These are phyloP conservation scores for Coregonus clupeaformis DNA, from an alignment of 2,113 vertebrate species.

Conservation along the genomic window DNA sequence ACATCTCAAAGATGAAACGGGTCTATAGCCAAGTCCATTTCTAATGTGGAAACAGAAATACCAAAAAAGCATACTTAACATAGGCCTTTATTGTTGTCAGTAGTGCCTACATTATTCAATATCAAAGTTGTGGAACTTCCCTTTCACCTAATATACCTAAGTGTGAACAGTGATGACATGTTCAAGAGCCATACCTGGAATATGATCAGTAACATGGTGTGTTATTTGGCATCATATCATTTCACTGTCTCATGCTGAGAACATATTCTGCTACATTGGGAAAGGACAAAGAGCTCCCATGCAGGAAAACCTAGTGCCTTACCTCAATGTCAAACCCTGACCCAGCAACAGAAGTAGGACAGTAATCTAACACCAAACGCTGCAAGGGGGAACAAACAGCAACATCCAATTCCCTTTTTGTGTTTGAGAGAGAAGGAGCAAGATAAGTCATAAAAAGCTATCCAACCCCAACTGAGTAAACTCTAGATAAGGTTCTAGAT, in stretches of 20 bases:
- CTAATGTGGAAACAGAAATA: no score
- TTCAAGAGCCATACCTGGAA: no score
- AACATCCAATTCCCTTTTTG: slow-evolving; percentile 33
- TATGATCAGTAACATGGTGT: no score
- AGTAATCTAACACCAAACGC: slow-evolving; percentile 60
- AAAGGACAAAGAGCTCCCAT: slow-evolving; percentile 28
- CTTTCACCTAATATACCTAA: no score
- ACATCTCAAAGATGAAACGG: no score
- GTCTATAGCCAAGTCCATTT: no score
- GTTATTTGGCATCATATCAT: no score
- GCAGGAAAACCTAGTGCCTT: slow-evolving; percentile 34
- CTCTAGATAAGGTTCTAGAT: slow-evolving; percentile 55
- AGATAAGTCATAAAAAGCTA: slow-evolving; percentile 3
- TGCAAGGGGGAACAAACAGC: slow-evolving; percentile 24
- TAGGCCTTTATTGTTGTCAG: no score
- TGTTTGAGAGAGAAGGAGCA: neutral
- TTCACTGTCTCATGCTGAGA: neutral
- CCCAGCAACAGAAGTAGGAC: slow-evolving; percentile 44
- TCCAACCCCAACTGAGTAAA: slow-evolving; percentile 39
- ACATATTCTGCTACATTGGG: neutral
- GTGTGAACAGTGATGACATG: no score
- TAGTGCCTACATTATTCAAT: no score
- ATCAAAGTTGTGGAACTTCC: no score
- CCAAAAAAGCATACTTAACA: no score
- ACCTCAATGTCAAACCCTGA: slow-evolving; percentile 40